A percentile compares a stretch with the other conserved stretches of the same genome.
Evolutionary conservation across 2,113 vertebrate genomes (phyloP).

Genomic region (Eurypyga helias): DNA sequence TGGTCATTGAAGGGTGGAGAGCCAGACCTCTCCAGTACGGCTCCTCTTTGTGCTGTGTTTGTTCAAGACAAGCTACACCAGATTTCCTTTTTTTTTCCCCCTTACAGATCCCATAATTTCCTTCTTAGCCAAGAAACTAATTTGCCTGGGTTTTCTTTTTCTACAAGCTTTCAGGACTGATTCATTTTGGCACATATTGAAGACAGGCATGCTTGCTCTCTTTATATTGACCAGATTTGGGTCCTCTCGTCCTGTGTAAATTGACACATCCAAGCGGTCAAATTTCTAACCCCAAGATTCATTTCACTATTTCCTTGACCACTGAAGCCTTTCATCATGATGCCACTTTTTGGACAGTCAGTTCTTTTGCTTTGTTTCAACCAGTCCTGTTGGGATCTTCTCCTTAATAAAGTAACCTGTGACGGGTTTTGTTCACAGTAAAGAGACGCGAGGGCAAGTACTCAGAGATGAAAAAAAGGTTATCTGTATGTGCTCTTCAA

Average conservation of each 20-base stretch:
- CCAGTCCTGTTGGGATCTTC: neutral
- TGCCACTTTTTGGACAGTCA: neutral
- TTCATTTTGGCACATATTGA: neutral
- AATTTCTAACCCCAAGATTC: neutral
- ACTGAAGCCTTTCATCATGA: neutral
- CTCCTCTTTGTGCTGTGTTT: neutral
- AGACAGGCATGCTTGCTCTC: neutral
- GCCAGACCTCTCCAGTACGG: neutral
- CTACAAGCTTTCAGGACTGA: neutral
- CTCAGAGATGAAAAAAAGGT: neutral
- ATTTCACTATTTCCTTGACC: neutral
- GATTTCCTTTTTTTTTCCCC: neutral
- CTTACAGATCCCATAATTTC: neutral
- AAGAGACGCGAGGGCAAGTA: neutral
- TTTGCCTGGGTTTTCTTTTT: neutral
- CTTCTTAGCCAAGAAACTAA: neutral
- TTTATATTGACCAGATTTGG: neutral
- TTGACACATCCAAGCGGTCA: neutral
- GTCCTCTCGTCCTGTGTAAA: neutral
- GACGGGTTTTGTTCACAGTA: neutral
- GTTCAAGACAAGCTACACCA: neutral
- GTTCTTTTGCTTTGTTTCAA: neutral
- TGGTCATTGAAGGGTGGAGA: neutral
- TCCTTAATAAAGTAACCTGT: neutral
- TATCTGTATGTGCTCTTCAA: neutral